A percentile compares a stretch with the other conserved stretches of the same genome.
Conservation (phyloP, 2,888 invertebrate genomes). For the Atethmia centrago region DNA sequence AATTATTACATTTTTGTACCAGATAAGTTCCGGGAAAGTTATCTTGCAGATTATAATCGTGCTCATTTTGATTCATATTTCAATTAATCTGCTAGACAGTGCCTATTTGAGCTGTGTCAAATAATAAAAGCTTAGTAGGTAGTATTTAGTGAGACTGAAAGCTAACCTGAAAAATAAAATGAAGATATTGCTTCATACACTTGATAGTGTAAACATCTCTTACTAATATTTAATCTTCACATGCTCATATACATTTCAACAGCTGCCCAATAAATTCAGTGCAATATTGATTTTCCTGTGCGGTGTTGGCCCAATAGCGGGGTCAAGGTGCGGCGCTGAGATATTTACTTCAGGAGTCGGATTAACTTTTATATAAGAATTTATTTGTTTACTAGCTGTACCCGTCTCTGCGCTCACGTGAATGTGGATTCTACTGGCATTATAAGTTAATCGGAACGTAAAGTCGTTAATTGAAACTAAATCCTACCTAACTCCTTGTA, state of each 20-base stretch:
- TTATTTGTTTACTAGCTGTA: background rate
- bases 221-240: conserved; percentile 1
- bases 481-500: too few relatives aligned
- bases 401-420: too few relatives aligned
- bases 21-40: background rate
- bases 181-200: background rate
- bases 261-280: conserved; percentile 46
- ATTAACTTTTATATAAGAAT: background rate
- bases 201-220: background rate
- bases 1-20: background rate
- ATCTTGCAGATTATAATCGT: background rate
- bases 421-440: too few relatives aligned
- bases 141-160: background rate
- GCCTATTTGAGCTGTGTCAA: too few relatives aligned
- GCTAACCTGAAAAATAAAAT: background rate
- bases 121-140: background rate
- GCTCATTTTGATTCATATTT: too few relatives aligned
- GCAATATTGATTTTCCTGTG: conserved; percentile 45
- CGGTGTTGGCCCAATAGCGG: conserved; percentile 46
- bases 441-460: too few relatives aligned
- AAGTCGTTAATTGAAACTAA: too few relatives aligned
- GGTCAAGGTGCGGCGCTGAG: conserved; percentile 36
- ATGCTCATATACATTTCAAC: conserved; percentile 10
- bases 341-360: conserved; percentile 26
- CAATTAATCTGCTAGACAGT: background rate